phyloP scores from a whole-genome alignment of 2,797 vertebrate genomes.

The Coregonus sp. region DNA sequence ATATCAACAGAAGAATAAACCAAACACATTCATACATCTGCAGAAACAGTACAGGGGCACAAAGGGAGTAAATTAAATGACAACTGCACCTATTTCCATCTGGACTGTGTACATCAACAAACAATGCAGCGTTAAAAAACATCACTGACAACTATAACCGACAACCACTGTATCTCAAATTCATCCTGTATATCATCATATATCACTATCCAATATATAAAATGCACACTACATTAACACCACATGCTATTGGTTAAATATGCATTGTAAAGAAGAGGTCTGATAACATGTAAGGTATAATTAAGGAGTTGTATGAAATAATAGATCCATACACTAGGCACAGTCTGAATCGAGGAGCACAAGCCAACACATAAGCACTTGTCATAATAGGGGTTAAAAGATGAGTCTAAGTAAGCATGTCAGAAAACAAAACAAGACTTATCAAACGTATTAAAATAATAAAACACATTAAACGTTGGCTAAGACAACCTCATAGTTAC shows the following conservation, averaged over 20 bases:
- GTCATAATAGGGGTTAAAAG: conserved; percentile 19
- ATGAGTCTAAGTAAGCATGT: conserved; percentile 21
- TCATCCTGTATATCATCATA: conserved; percentile 26
- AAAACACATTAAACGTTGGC: conserved; percentile 40
- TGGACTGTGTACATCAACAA: conserved; percentile 17
- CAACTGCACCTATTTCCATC: conserved; percentile 15
- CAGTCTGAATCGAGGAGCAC: conserved; percentile 29
- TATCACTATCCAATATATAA: conserved; percentile 44
- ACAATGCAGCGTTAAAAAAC: conserved; percentile 29
- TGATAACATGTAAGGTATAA: conserved; percentile 1
- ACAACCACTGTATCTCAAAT: conserved; percentile 21
- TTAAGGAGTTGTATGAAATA: conserved; percentile 28
- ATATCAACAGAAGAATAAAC: background rate
- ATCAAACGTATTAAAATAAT: conserved; percentile 41
- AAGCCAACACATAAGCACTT: conserved; percentile 1
- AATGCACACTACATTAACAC: conserved; percentile 51
- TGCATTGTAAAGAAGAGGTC: conserved; percentile 14
- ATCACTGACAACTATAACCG: conserved; percentile 34
- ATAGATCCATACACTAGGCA: conserved; percentile 52
- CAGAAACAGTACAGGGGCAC: background rate
- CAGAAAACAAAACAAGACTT: conserved; percentile 30
- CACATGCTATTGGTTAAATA: conserved; percentile 59
- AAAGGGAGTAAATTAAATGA: background rate
- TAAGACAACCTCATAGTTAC: conserved; percentile 35
- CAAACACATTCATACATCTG: background rate